Conservation (phyloP, 1,140 invertebrate species). For the Forficula auricularia region DNA sequence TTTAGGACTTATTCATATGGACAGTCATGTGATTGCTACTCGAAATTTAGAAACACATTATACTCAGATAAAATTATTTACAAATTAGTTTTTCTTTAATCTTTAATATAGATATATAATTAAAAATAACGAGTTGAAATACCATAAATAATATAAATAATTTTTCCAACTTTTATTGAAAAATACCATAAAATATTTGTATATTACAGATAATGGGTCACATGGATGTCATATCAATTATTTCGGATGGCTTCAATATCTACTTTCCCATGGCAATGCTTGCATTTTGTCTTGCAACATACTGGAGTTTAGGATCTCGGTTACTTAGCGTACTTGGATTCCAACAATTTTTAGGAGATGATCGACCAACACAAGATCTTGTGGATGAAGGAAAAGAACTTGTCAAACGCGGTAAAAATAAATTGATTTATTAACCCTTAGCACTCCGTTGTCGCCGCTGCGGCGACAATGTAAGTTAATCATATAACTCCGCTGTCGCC, state of each 20-base stretch:
- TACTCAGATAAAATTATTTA: slow-evolving; percentile 45
- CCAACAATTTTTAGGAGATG: slow-evolving; percentile 87
- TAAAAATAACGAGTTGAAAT: slow-evolving; percentile 2
- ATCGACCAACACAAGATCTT: slow-evolving; percentile 80
- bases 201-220: slow-evolving; percentile 90
- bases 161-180: neutral
- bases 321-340: slow-evolving; percentile 78
- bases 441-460: too few relatives aligned
- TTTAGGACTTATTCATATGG: slow-evolving; percentile 92
- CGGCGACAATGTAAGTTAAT: too few relatives aligned
- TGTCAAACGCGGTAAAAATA: slow-evolving; percentile 56
- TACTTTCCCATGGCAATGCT: slow-evolving; percentile 97
- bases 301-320: slow-evolving; percentile 83
- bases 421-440: too few relatives aligned
- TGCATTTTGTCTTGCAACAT: slow-evolving; percentile 82
- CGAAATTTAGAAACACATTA: slow-evolving; percentile 69
- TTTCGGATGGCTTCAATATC: slow-evolving; percentile 95
- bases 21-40: slow-evolving; percentile 83
- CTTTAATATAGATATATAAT: slow-evolving; percentile 2
- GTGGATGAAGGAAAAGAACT: slow-evolving; percentile 85
- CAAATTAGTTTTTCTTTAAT: neutral
- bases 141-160: neutral
- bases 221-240: slow-evolving; percentile 94
- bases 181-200: slow-evolving; percentile 9
- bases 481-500: too few relatives aligned